Evolutionary conservation across 1,140 invertebrate species (phyloP), one percentile per base, ranked within the genome.

Genomic region (Tetraneura akinire): DNA sequence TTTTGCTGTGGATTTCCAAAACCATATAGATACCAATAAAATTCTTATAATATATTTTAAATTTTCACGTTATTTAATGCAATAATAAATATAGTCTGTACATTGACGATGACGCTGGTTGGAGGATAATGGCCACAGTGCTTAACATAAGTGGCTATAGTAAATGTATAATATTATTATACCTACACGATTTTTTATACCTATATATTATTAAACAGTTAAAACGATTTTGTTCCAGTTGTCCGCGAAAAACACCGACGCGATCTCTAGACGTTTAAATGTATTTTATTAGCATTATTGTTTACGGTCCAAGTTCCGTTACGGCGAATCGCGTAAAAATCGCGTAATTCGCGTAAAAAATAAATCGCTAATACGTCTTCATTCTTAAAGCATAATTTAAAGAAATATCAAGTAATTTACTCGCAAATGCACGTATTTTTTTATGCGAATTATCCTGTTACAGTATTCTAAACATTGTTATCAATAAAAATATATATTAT

Each of bases 201-300:
- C 13, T 10, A 47, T 47, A 8, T 37, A 37, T n/a, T 37, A 37
- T 37, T 37, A 11, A 55, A 29, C 71, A 74, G 29, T 76, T 76
- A 57, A 76, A 37, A 57, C 51, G 73, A 76, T 76, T 76, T 76
- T 76, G 73, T 76, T 76, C 73, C 53, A 76, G 26, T 76, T 76
- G 70, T 73, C 70, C 49, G 45, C 18, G 5, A 18, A 29, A 23
- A 21, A 49, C 66, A 26, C 14, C 16, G 6, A 23, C 32, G 32
- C 8, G 8, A 37, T 37, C 53, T 29, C 26, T 47, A 53, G 29
- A 37, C 4, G 32, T 55, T 76, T 76, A 55, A 23, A 26, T 26
- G 13, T 32, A 37, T n/a, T 73, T 32, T 42, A 42, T 21, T 16
- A 42, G 53, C 32, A 76, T 57, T n/a, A n/a, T n/a, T 76, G 73